A percentile compares a stretch with the other conserved stretches of the same genome.
These are phyloP conservation scores for Montipora capitata DNA, from an alignment of 92 coral and sea anemone species.

Conservation along the genomic window DNA sequence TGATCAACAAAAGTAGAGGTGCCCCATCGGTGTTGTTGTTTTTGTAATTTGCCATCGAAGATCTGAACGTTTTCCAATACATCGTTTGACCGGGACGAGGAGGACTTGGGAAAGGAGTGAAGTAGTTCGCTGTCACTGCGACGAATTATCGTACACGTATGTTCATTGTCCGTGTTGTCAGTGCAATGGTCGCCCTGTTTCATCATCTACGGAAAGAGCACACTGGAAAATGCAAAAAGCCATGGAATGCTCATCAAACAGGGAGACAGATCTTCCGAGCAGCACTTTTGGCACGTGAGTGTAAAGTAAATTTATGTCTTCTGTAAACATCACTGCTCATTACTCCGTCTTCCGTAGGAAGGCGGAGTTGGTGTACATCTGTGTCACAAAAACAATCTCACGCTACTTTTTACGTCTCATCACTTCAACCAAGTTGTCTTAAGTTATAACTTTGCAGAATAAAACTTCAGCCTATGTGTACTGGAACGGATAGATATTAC, in stretches of 20 bases:
- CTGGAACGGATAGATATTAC: no score
- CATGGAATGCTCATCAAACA: slow-evolving; percentile 12
- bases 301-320: not conserved
- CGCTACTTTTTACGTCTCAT: no score
- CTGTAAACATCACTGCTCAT: not conserved
- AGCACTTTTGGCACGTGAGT: not conserved
- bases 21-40: not conserved
- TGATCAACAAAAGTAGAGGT: no score
- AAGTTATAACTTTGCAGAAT: no score
- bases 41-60: not conserved
- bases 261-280: not conserved
- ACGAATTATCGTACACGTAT: slow-evolving; percentile 28
- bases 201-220: slow-evolving; percentile 27
- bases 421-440: no score
- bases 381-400: no score
- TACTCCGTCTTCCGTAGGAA: no score
- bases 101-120: slow-evolving; percentile 39
- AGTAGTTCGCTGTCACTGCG: slow-evolving; percentile 44
- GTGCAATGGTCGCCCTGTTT: slow-evolving; percentile 31
- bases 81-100: not conserved
- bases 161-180: slow-evolving; percentile 47
- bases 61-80: not conserved
- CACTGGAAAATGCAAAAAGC: slow-evolving; percentile 32
- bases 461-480: no score
- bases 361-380: no score